phyloP scores from a whole-genome alignment of 2,888 invertebrate genomes.

The Diaphora mendica region DNA sequence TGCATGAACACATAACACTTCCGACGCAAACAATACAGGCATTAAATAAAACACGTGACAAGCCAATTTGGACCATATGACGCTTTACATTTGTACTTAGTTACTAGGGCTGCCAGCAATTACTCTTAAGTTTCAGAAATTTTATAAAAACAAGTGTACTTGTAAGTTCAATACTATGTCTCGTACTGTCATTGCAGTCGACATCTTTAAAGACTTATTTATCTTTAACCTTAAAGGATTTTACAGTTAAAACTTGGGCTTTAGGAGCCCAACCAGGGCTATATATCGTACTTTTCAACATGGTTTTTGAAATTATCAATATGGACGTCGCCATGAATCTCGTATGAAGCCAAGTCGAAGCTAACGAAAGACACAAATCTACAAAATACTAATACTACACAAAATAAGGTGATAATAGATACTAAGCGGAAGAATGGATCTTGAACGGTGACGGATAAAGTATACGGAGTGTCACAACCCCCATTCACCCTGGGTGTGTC shows the following conservation, averaged over 20 bases:
- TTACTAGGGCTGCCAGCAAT: conserved; percentile 2
- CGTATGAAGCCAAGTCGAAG: background rate
- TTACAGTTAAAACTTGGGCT: background rate
- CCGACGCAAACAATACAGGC: conserved; percentile 34
- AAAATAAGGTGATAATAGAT: background rate
- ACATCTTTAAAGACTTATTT: background rate
- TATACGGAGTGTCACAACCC: too few relatives aligned
- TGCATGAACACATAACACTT: conserved; percentile 69
- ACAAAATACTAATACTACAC: too few relatives aligned
- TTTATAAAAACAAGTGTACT: background rate
- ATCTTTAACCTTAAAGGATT: background rate
- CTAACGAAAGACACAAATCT: background rate
- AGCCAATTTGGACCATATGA: conserved; percentile 39
- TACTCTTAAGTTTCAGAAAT: background rate
- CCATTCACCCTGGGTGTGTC: too few relatives aligned
- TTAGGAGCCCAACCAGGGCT: too few relatives aligned
- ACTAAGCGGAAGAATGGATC: too few relatives aligned
- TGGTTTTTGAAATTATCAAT: background rate
- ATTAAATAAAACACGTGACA: conserved; percentile 31
- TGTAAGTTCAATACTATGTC: background rate
- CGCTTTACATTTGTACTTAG: conserved; percentile 19
- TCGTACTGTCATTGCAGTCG: background rate
- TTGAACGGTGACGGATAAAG: too few relatives aligned
- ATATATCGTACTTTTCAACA: background rate
- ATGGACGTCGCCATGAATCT: background rate